phyloP scores from a whole-genome alignment of 2,797 vertebrate genomes.

The Gobio occitaniae region DNA sequence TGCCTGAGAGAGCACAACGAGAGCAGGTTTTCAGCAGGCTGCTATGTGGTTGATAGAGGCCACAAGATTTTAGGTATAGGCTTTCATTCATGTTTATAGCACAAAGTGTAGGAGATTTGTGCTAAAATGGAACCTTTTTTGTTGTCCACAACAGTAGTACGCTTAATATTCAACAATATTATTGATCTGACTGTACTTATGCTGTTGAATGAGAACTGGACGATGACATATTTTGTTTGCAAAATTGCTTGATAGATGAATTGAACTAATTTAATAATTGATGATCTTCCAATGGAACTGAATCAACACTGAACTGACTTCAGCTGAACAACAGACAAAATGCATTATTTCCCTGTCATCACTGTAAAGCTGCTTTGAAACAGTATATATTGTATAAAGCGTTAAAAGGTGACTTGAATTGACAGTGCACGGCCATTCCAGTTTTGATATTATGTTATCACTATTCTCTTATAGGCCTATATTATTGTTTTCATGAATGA shows the following conservation, averaged over 20 bases:
- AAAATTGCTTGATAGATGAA: too few species aligned
- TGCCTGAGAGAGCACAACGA: constrained; percentile 53
- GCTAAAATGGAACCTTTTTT: background rate
- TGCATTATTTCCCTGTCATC: too few species aligned
- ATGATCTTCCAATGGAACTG: too few species aligned
- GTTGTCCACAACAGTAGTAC: background rate
- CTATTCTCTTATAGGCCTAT: background rate
- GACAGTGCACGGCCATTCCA: background rate
- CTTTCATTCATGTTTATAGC: background rate
- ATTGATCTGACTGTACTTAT: background rate
- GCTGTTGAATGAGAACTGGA: background rate
- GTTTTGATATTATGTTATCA: background rate
- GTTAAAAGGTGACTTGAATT: too few species aligned
- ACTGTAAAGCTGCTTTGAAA: too few species aligned
- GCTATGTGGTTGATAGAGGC: background rate
- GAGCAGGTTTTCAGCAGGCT: constrained; percentile 28
- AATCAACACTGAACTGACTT: too few species aligned
- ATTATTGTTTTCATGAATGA: background rate
- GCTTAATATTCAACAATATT: background rate
- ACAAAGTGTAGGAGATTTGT: background rate
- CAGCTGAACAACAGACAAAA: too few species aligned
- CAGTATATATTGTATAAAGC: too few species aligned
- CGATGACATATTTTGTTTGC: too few species aligned
- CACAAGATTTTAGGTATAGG: background rate
- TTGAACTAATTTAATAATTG: background rate